Evolutionary conservation across 1,140 invertebrate species (phyloP).

Genomic region (Cydia fagiglandana): DNA sequence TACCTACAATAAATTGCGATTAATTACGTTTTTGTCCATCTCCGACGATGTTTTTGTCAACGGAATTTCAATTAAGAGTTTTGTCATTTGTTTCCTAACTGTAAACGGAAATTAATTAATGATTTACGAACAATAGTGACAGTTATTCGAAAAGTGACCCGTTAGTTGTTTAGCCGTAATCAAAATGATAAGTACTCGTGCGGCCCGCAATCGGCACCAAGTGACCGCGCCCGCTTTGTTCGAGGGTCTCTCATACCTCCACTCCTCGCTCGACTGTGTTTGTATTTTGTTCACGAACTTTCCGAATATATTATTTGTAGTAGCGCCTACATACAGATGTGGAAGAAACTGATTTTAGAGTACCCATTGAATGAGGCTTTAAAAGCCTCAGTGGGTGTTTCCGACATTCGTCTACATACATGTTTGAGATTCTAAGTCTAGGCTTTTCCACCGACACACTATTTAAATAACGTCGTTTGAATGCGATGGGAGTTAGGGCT

Average conservation of each 20-base stretch:
- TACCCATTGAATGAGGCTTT: conserved; percentile 55
- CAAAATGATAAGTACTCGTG: conserved; percentile 59
- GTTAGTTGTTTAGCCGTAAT: conserved; percentile 37
- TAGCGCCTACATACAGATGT: conserved; percentile 57
- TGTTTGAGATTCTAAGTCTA: too few relatives aligned
- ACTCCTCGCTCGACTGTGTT: conserved; percentile 64
- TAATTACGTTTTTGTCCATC: conserved; percentile 15
- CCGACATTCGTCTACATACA: conserved; percentile 12
- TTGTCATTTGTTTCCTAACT: conserved; percentile 3
- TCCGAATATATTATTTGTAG: conserved; percentile 72
- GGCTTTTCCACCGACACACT: too few relatives aligned
- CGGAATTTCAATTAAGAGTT: conserved; percentile 21
- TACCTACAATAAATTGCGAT: conserved; percentile 3
- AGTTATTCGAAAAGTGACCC: not conserved
- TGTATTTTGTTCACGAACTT: conserved; percentile 75
- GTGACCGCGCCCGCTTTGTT: conserved; percentile 60
- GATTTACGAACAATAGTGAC: conserved; percentile 15
- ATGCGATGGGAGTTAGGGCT: too few relatives aligned
- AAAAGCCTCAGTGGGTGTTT: conserved; percentile 55
- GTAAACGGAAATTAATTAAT: conserved; percentile 23
- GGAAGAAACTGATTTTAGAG: conserved; percentile 68
- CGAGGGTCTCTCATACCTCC: conserved; percentile 57
- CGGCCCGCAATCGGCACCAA: conserved; percentile 49
- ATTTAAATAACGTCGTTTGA: too few relatives aligned
- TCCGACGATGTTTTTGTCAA: not conserved